These are phyloP conservation scores for Oedothorax gibbosus DNA, from an alignment of 1,140 invertebrate genomes.

Conservation along the genomic window DNA sequence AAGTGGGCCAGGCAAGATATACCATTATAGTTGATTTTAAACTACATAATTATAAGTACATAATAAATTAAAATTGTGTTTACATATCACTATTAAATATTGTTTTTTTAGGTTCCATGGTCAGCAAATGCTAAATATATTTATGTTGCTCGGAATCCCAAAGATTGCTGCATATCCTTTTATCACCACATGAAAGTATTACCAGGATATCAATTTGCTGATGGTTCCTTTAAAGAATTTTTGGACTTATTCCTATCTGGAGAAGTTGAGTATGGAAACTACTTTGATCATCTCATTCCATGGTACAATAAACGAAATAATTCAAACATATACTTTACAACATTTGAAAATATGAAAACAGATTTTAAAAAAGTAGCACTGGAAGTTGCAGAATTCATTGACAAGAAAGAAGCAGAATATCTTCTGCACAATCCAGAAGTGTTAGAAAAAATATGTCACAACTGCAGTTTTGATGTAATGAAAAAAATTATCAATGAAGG, in stretches of 20 bases:
- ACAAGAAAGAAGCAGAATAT: slow-evolving; percentile 12
- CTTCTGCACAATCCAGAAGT: slow-evolving; percentile 33
- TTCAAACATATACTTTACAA: slow-evolving; percentile 67
- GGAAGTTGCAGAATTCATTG: slow-evolving; percentile 59
- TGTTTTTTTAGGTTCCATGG: slow-evolving; percentile 70
- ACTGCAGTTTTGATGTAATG: slow-evolving; percentile 46
- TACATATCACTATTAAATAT: not conserved
- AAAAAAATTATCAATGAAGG: slow-evolving; percentile 34
- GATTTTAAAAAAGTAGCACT: slow-evolving; percentile 35
- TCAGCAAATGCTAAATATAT: slow-evolving; percentile 72
- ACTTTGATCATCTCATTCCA: slow-evolving; percentile 67
- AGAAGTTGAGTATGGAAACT: slow-evolving; percentile 67
- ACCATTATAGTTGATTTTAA: no score
- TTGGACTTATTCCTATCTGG: slow-evolving; percentile 67
- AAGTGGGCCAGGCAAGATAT: no score
- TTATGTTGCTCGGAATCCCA: slow-evolving; percentile 85
- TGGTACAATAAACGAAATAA: slow-evolving; percentile 66
- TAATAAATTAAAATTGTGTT: no score
- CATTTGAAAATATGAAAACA: slow-evolving; percentile 63
- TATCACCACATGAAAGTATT: slow-evolving; percentile 73
- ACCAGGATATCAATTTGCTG: slow-evolving; percentile 72
- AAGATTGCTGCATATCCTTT: slow-evolving; percentile 86
- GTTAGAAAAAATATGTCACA: slow-evolving; percentile 28
- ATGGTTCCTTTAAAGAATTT: slow-evolving; percentile 66
- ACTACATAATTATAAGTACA: no score